phyloP scores from a whole-genome alignment of 2,888 invertebrate genomes.

The Choristoneura rosaceana region DNA sequence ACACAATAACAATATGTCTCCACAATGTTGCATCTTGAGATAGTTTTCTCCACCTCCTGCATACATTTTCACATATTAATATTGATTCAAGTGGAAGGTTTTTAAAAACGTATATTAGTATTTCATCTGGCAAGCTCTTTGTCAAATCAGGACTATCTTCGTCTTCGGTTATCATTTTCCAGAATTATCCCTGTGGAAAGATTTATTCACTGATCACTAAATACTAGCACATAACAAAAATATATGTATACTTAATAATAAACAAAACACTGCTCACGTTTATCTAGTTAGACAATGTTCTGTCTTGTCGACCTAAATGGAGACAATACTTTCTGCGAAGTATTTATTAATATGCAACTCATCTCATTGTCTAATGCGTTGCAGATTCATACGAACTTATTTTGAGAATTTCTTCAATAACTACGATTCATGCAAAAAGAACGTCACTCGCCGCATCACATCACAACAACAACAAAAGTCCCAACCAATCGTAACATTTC shows the following conservation, averaged over 20 bases:
- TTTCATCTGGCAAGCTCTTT: conserved; percentile 70
- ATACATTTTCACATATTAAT: conserved; percentile 69
- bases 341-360: conserved; percentile 56
- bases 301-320: conserved; percentile 1
- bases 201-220: background rate
- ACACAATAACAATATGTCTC: conserved; percentile 65
- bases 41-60: conserved; percentile 69
- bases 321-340: conserved; percentile 12
- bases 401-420: conserved; percentile 36
- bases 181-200: conserved; percentile 3
- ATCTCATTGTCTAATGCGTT: conserved; percentile 54
- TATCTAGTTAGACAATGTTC: conserved; percentile 4
- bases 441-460: conserved; percentile 18
- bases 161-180: conserved; percentile 44
- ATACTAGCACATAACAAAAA: background rate
- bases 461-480: background rate
- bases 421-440: conserved; percentile 23
- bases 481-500: too few species aligned
- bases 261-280: conserved; percentile 5
- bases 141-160: conserved; percentile 43
- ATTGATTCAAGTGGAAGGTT: conserved; percentile 67
- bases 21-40: conserved; percentile 67
- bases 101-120: conserved; percentile 72
- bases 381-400: conserved; percentile 40
- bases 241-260: background rate